phyloP scores from a whole-genome alignment of 2,888 invertebrate species.

The Lycaena phlaeas region DNA sequence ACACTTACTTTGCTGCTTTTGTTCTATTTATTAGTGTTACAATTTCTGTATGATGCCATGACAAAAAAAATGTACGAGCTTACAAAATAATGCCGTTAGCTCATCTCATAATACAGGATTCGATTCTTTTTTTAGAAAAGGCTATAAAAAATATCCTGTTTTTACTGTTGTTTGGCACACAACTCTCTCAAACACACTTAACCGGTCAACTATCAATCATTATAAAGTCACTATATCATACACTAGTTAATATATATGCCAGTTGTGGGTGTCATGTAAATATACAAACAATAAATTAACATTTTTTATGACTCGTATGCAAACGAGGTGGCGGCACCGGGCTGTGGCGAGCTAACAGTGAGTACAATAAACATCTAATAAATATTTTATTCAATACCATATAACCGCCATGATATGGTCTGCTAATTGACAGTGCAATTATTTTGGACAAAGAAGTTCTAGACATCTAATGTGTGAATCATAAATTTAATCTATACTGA shows the following conservation, averaged over 20 bases:
- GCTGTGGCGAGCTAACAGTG: too few species aligned
- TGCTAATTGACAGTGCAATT: background rate
- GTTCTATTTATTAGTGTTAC: too few species aligned
- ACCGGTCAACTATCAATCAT: constrained; percentile 66
- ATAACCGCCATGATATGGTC: background rate
- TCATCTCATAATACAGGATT: background rate
- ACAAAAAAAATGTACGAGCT: too few species aligned
- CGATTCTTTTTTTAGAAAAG: background rate
- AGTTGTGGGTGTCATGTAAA: constrained; percentile 66
- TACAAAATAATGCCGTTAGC: background rate
- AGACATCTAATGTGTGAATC: too few species aligned
- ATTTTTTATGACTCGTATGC: constrained; percentile 47
- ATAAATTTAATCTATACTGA: too few species aligned
- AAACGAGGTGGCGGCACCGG: background rate
- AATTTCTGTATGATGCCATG: too few species aligned
- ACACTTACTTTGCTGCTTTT: too few species aligned
- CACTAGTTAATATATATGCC: constrained; percentile 68
- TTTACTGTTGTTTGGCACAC: constrained; percentile 6
- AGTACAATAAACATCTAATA: too few species aligned
- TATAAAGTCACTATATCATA: constrained; percentile 28
- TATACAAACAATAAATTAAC: constrained; percentile 70
- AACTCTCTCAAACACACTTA: constrained; percentile 41
- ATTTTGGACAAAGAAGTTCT: too few species aligned
- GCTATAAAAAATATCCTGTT: background rate
- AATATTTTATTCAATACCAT: background rate